Conservation (phyloP, 1,140 invertebrate genomes). For the Caerostris extrusa region DNA sequence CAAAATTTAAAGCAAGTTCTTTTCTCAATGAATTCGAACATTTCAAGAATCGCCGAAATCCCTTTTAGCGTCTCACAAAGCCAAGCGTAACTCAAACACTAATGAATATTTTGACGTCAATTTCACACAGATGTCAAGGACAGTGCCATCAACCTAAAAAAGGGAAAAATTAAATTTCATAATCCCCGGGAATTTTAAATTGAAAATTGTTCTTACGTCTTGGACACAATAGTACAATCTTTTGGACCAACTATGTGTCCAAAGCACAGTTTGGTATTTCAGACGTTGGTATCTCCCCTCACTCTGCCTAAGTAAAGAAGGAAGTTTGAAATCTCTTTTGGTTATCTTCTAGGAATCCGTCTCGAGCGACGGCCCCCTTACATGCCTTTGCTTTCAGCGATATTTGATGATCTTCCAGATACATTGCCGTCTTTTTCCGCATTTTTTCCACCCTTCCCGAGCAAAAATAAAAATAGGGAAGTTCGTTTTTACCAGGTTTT, state of each 20-base stretch:
- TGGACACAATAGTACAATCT: no score
- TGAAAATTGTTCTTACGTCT: no score
- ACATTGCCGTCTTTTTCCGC: not conserved
- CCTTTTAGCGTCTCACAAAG: no score
- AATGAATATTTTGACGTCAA: no score
- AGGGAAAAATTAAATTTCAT: no score
- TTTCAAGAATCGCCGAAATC: no score
- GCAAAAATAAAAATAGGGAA: not conserved
- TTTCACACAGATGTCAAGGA: no score
- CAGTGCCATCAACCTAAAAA: no score
- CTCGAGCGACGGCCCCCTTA: constrained; percentile 3
- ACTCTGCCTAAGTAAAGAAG: constrained; percentile 43
- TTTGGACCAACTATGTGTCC: constrained; percentile 2
- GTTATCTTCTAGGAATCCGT: constrained; percentile 29
- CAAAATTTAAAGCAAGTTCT: no score
- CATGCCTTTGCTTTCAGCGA: constrained; percentile 66
- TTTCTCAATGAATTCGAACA: no score
- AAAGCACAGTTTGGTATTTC: not conserved
- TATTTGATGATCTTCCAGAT: constrained; percentile 56
- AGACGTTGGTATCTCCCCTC: not conserved
- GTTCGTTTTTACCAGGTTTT: not conserved
- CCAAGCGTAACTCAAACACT: no score
- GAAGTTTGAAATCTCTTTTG: not conserved
- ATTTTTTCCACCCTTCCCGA: not conserved
- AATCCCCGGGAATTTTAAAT: no score